phyloP scores from a whole-genome alignment of 2,888 invertebrate species.

The Catocala fraxini region DNA sequence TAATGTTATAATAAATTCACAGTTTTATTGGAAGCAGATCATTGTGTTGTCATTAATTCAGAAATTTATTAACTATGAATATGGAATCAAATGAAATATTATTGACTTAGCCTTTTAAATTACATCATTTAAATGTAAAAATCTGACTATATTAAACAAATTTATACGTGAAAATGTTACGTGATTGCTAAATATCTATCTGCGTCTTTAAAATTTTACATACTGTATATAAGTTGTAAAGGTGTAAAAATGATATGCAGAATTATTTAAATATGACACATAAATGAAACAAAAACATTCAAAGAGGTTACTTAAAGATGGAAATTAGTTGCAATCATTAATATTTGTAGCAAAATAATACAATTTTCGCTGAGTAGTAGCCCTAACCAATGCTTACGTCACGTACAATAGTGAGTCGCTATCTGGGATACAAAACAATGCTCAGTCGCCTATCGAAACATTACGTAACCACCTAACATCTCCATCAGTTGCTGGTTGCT shows the following conservation, averaged over 20 bases:
- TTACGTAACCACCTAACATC: slow-evolving; percentile 77
- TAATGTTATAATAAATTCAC: slow-evolving; percentile 23
- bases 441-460: slow-evolving; percentile 68
- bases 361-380: not conserved
- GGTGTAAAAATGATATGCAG: not conserved
- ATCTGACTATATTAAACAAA: slow-evolving; percentile 16
- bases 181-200: slow-evolving; percentile 10
- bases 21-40: slow-evolving; percentile 29
- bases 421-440: slow-evolving; percentile 75
- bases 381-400: slow-evolving; percentile 52
- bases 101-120: slow-evolving; percentile 30
- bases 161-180: slow-evolving; percentile 9
- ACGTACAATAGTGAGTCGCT: slow-evolving; percentile 51
- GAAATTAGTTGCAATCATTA: slow-evolving; percentile 2
- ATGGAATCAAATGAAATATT: slow-evolving; percentile 29
- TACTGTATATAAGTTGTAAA: slow-evolving; percentile 15
- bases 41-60: slow-evolving; percentile 26
- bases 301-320: slow-evolving; percentile 1
- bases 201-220: slow-evolving; percentile 6
- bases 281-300: slow-evolving; percentile 5
- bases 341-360: not conserved
- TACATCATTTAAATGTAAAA: slow-evolving; percentile 16
- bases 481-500: slow-evolving; percentile 54
- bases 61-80: slow-evolving; percentile 41
- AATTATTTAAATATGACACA: slow-evolving; percentile 3